Evolutionary conservation across 2,113 vertebrate genomes (phyloP).

Genomic region (Fulica atra): DNA sequence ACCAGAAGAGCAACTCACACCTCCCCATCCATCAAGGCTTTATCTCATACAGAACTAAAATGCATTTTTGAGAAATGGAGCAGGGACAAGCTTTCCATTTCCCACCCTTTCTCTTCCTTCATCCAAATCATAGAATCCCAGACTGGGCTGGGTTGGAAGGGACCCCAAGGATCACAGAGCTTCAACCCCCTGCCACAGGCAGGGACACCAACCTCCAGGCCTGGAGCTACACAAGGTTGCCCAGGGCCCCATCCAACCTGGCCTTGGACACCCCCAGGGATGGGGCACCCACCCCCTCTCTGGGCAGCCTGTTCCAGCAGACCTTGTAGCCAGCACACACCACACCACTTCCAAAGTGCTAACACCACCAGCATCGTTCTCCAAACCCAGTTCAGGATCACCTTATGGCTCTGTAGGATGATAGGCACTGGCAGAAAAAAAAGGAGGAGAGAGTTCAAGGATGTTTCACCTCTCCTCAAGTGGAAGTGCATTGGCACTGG

Average conservation of each 20-base stretch:
- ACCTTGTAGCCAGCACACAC: too few relatives aligned
- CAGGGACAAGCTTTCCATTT: neutral
- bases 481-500: neutral
- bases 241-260: too few relatives aligned
- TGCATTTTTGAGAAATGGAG: neutral
- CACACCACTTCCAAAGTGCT: too few relatives aligned
- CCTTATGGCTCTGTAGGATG: fast-evolving
- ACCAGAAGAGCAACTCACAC: neutral
- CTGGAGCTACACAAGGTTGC: too few relatives aligned
- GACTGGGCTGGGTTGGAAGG: too few relatives aligned
- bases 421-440: too few relatives aligned
- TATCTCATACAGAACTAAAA: neutral
- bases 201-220: too few relatives aligned
- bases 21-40: neutral
- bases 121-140: neutral
- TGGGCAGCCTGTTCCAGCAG: too few relatives aligned
- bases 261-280: too few relatives aligned
- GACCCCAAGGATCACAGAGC: too few relatives aligned
- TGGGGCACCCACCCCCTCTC: too few relatives aligned
- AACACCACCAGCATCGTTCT: neutral
- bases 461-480: neutral
- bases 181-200: too few relatives aligned
- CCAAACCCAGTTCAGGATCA: neutral
- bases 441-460: neutral
- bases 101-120: neutral